Base-by-base conservation (phyloP, 2,888 invertebrate genomes). In the Polymixis flavicincta region DNA sequence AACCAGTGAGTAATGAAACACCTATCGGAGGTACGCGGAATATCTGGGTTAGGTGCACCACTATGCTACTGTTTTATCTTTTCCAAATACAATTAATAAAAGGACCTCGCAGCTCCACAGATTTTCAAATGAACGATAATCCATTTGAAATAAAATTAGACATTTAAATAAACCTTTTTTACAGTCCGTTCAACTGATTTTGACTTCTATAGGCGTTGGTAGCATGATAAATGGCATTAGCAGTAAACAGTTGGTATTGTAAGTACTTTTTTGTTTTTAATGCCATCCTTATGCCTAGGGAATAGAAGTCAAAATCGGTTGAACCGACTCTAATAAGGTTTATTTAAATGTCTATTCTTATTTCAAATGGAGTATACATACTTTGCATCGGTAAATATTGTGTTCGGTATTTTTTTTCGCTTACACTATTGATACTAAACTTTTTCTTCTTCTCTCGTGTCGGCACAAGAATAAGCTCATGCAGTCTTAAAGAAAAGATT, bases 381-480 rank as follows among this genome's bases (percentile, higher is more conserved):
- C 5, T 64, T 52, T 32, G 42, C 28, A 54, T 45, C n/a, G 19
- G 11, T 25, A 69, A 54, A 22, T 11, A 17, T 17, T 42, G 61
- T 19, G 55, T 19, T 32, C 5, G 25, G 5, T 9, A 5, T 22
- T 22, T 19, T 50, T 50, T 69, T 42, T 25, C 25, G 14, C 57
- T 50, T 52, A 52, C 4, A 22, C 28, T 28, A 25, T 42, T 25
- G 45, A 28, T 70, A 55, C 48, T 50, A 45, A 66, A 74, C 74
- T 80, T 78, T 61, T 66, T 80, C 80, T 52, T 77, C 77, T 80
- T 74, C 74, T 78, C 80, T 55, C 19, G 17, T 50, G 50, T 42
- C 22, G 61, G 37, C n/a, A 76, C 48, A 60, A 54, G 25, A 48
- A 28, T n/a, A 54, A n/a, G 19, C 28, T 61, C 19, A 50, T 19